phyloP scores from a whole-genome alignment of 2,888 invertebrate genomes.

The Pharmacophagus antenor region DNA sequence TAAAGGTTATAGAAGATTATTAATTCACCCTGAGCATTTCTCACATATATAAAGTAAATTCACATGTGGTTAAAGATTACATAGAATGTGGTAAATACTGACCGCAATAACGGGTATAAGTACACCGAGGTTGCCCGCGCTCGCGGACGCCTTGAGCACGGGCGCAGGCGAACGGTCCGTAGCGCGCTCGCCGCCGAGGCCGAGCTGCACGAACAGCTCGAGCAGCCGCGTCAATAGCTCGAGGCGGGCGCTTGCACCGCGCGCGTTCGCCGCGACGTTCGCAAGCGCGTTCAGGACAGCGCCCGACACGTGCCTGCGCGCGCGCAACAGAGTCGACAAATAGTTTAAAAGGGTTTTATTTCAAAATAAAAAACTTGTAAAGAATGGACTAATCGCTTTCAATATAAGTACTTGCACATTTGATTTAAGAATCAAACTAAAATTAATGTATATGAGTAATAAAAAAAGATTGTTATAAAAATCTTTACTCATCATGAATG shows the following conservation, averaged over 20 bases:
- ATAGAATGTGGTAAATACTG: conserved; percentile 40
- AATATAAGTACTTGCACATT: too few relatives aligned
- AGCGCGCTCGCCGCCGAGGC: conserved; percentile 96
- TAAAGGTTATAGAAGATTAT: too few relatives aligned
- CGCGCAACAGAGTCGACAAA: neutral
- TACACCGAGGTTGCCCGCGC: conserved; percentile 98
- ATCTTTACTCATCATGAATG: too few relatives aligned
- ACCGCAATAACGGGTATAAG: conserved; percentile 98
- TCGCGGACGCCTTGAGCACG: conserved; percentile 92
- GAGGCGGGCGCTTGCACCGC: conserved; percentile 90
- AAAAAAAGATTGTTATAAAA: too few relatives aligned
- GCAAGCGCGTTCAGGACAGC: conserved; percentile 98
- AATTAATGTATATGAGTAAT: too few relatives aligned
- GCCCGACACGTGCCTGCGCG: conserved; percentile 89
- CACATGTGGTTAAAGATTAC: too few relatives aligned
- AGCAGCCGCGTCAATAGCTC: conserved; percentile 93
- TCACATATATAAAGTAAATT: too few relatives aligned
- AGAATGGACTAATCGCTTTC: too few relatives aligned
- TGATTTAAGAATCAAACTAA: too few relatives aligned
- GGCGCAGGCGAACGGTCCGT: conserved; percentile 92
- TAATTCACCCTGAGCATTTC: too few relatives aligned
- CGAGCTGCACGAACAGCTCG: conserved; percentile 98
- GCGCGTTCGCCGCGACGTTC: conserved; percentile 96
- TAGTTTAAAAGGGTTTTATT: too few relatives aligned
- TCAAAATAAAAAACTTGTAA: too few relatives aligned